Conservation (phyloP, 2,113 vertebrate species). For the Mixornis gularis region DNA sequence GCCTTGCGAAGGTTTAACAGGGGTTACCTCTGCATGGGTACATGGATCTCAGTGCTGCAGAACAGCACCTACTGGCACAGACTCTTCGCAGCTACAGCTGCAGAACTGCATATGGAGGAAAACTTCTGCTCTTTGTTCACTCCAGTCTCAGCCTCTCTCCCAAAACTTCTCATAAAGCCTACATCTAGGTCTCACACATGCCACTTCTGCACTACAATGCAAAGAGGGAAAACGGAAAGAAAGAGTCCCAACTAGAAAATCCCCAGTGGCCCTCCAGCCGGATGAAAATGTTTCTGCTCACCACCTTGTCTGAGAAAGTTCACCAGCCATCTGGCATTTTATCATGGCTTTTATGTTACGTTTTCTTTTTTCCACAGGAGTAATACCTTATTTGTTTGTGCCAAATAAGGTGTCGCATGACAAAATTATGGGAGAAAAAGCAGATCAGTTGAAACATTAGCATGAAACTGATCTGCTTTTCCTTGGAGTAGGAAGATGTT, state of each 20-base stretch:
- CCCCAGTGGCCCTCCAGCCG: not conserved
- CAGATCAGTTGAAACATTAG: not conserved
- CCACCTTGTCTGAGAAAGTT: rapidly evolving
- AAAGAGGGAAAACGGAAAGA: not conserved
- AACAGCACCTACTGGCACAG: rapidly evolving
- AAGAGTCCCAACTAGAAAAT: not conserved
- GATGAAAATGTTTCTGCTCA: not conserved
- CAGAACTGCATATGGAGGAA: not conserved
- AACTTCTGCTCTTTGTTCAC: not conserved
- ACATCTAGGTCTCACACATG: not conserved
- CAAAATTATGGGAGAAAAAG: not conserved
- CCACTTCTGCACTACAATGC: not conserved
- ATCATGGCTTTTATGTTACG: not conserved
- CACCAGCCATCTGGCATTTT: not conserved
- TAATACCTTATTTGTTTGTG: not conserved
- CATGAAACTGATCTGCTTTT: not conserved
- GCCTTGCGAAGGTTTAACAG: not conserved
- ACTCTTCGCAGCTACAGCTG: not conserved
- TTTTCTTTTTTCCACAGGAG: not conserved
- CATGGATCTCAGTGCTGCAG: rapidly evolving
- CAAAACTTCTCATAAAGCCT: not conserved
- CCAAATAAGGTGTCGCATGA: not conserved
- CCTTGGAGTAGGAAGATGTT: not conserved
- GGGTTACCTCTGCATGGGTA: rapidly evolving
- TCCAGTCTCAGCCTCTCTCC: rapidly evolving